Conservation (phyloP, 2,888 invertebrate species). For the Hydropsyche betteni region DNA sequence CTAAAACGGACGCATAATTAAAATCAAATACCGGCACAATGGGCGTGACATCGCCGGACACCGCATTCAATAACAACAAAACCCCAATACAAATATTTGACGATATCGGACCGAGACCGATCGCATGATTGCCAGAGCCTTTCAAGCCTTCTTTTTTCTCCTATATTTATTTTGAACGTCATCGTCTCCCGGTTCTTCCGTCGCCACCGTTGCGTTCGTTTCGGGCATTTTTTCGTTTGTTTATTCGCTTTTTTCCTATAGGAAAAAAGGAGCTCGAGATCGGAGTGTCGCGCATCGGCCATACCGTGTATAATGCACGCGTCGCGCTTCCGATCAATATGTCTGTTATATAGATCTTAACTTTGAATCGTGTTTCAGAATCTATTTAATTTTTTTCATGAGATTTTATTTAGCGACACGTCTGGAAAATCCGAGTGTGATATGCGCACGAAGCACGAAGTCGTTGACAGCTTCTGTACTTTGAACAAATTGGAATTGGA, state of each 20-base stretch:
- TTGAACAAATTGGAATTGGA: too few relatives aligned
- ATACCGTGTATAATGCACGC: constrained; percentile 27
- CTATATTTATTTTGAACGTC: constrained; percentile 1
- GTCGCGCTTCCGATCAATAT: constrained; percentile 20
- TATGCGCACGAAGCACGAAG: too few relatives aligned
- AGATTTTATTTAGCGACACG: too few relatives aligned
- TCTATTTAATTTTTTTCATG: too few relatives aligned
- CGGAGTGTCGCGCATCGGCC: constrained; percentile 14
- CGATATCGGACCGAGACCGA: constrained; percentile 40
- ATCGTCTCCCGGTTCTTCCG: constrained; percentile 3
- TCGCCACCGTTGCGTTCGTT: neutral
- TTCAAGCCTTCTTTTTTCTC: constrained; percentile 23
- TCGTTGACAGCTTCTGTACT: too few relatives aligned
- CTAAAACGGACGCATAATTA: constrained; percentile 43
- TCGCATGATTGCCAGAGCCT: constrained; percentile 40
- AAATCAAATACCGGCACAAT: constrained; percentile 45
- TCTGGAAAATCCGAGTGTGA: too few relatives aligned
- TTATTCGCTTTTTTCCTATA: neutral
- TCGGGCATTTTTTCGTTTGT: neutral
- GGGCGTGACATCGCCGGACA: constrained; percentile 39
- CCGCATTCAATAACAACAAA: constrained; percentile 40
- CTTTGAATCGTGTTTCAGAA: too few relatives aligned
- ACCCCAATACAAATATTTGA: constrained; percentile 41
- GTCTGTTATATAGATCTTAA: neutral
- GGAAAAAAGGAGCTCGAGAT: too few relatives aligned